Evolutionary conservation across 2,113 vertebrate genomes (phyloP).

Genomic region (Pipa parva): DNA sequence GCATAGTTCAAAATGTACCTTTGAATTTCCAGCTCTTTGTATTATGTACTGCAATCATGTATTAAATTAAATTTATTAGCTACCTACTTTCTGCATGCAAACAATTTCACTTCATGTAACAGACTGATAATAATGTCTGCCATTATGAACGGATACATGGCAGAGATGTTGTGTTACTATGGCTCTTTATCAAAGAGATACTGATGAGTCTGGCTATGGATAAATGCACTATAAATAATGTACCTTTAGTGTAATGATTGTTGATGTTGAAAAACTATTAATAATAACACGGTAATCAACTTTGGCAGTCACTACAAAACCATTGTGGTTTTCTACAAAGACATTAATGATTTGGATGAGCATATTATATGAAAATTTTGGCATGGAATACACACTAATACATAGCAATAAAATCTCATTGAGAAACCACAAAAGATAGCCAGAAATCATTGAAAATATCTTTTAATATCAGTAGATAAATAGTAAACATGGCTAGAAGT

Average conservation of each 20-base stretch:
- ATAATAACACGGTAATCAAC: not conserved
- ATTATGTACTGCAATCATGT: slow-evolving; percentile 8
- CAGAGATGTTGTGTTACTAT: slow-evolving; percentile 55
- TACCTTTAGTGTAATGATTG: not conserved
- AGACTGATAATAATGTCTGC: slow-evolving; percentile 61
- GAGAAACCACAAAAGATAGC: too few species aligned
- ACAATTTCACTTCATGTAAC: slow-evolving; percentile 61
- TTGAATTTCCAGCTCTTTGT: slow-evolving; percentile 2
- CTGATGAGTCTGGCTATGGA: not conserved
- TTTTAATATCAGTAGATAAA: too few species aligned
- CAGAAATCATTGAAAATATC: too few species aligned
- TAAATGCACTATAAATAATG: not conserved
- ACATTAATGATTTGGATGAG: too few species aligned
- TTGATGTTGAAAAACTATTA: not conserved
- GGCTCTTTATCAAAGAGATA: slow-evolving; percentile 50
- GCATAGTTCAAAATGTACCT: not conserved
- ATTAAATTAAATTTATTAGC: slow-evolving; percentile 24
- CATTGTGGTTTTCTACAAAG: too few species aligned
- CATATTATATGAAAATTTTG: too few species aligned
- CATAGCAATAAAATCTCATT: too few species aligned
- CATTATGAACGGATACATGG: slow-evolving; percentile 62
- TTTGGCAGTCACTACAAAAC: not conserved
- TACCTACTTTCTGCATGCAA: slow-evolving; percentile 51
- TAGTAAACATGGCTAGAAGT: too few species aligned
- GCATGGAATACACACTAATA: too few species aligned